Percentiles rank a stretch among this genome's conserved stretches.
Evolutionary conservation across 2,888 invertebrate species (phyloP).

Genomic region (Cenopis cana): DNA sequence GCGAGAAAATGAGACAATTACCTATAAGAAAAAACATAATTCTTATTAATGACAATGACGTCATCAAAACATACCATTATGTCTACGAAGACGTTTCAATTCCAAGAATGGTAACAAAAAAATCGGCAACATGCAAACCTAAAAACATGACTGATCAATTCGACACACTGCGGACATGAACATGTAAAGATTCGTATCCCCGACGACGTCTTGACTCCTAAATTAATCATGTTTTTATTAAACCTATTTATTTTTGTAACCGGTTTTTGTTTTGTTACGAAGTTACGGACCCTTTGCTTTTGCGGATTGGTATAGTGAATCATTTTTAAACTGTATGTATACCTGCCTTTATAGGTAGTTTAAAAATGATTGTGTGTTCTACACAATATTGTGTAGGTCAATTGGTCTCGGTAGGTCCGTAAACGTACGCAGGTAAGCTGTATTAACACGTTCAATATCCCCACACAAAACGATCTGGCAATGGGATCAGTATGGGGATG

Average conservation of each 20-base stretch:
- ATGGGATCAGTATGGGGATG: no score
- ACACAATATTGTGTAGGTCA: no score
- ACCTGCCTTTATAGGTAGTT: no score
- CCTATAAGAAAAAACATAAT: no score
- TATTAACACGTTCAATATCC: no score
- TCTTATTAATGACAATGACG: not conserved
- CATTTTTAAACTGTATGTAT: not conserved
- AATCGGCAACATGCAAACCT: conserved; percentile 15
- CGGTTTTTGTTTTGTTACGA: not conserved
- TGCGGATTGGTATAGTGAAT: conserved; percentile 9
- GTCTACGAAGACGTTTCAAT: not conserved
- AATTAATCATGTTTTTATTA: conserved; percentile 9
- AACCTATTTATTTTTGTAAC: conserved; percentile 9
- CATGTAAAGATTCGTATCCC: not conserved
- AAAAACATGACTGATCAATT: conserved; percentile 22
- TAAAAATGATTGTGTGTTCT: no score
- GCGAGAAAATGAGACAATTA: no score
- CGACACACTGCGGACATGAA: conserved; percentile 2
- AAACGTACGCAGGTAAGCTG: no score
- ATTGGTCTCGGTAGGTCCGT: no score
- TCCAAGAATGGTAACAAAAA: conserved; percentile 14
- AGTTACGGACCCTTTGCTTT: conserved; percentile 13
- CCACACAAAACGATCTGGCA: no score
- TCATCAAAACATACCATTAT: not conserved
- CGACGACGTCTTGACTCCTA: not conserved